These are phyloP conservation scores for Amphimallon solstitiale DNA, from an alignment of 2,888 invertebrate genomes.

Conservation along the genomic window DNA sequence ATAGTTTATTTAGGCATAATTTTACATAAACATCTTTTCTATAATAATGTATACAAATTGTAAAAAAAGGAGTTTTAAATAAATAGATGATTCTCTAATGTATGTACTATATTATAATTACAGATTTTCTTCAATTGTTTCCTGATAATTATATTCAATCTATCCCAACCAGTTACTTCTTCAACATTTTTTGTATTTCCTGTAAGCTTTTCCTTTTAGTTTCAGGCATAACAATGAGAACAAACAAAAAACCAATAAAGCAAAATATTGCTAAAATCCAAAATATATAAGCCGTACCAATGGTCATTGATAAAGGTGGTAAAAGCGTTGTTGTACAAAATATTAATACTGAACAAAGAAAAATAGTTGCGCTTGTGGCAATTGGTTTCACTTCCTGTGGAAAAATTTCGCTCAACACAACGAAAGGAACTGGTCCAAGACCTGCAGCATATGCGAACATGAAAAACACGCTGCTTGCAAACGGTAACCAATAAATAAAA, in stretches of 20 bases:
- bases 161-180: not conserved
- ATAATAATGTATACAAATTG: too few relatives aligned
- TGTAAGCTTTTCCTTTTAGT: constrained; percentile 42
- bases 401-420: constrained; percentile 82
- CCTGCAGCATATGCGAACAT: constrained; percentile 79
- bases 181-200: constrained; percentile 40
- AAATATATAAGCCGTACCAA: constrained; percentile 74
- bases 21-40: too few relatives aligned
- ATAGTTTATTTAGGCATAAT: too few relatives aligned
- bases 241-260: constrained; percentile 73
- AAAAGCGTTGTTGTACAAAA: constrained; percentile 80
- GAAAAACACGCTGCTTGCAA: constrained; percentile 75
- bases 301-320: constrained; percentile 65
- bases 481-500: constrained; percentile 76
- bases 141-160: not conserved
- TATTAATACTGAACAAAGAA: constrained; percentile 77
- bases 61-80: not conserved
- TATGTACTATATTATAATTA: not conserved
- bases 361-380: constrained; percentile 79
- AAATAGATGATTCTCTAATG: not conserved
- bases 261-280: constrained; percentile 76
- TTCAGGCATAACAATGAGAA: constrained; percentile 52
- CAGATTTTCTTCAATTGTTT: not conserved
- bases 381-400: constrained; percentile 78
- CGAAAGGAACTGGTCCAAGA: constrained; percentile 81